Percentiles rank a stretch among this genome's conserved stretches.
Evolutionary conservation across 2,113 vertebrate genomes (phyloP).

Genomic region (Suricata suricatta): DNA sequence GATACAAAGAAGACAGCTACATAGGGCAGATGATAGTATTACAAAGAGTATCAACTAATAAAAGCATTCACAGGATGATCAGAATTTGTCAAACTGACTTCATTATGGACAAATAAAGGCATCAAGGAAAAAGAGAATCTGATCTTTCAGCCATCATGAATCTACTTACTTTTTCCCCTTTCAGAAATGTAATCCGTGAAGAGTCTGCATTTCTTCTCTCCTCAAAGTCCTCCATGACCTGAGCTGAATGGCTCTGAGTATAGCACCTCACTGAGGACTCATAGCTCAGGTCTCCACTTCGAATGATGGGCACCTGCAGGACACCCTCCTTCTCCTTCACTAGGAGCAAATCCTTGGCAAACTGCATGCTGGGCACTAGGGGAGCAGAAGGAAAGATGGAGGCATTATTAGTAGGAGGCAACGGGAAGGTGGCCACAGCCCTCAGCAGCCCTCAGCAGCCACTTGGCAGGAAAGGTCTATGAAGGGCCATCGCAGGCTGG

Average conservation of each 20-base stretch:
- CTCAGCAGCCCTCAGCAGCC: neutral
- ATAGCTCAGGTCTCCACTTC: conserved; percentile 93
- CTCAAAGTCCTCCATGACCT: conserved; percentile 92
- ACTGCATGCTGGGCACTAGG: conserved; percentile 98
- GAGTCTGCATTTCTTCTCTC: conserved; percentile 93
- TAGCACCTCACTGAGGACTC: conserved; percentile 95
- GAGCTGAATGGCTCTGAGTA: conserved; percentile 92
- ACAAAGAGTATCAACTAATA: neutral
- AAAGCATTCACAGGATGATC: neutral
- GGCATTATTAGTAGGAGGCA: neutral
- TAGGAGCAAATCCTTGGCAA: conserved; percentile 89
- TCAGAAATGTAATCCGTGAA: conserved; percentile 92
- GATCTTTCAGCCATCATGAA: fast-evolving
- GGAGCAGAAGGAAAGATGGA: neutral
- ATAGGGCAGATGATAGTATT: neutral
- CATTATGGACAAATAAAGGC: neutral
- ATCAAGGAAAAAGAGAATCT: neutral
- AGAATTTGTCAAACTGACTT: neutral
- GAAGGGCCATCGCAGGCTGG: neutral
- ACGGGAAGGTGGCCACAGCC: neutral
- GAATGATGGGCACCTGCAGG: conserved; percentile 90
- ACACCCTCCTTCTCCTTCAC: conserved; percentile 91
- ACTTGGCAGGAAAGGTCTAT: neutral
- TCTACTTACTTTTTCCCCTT: conserved; percentile 92
- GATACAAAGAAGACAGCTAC: neutral